Conservation (phyloP, 2,797 vertebrate genomes). For the Anableps anableps region DNA sequence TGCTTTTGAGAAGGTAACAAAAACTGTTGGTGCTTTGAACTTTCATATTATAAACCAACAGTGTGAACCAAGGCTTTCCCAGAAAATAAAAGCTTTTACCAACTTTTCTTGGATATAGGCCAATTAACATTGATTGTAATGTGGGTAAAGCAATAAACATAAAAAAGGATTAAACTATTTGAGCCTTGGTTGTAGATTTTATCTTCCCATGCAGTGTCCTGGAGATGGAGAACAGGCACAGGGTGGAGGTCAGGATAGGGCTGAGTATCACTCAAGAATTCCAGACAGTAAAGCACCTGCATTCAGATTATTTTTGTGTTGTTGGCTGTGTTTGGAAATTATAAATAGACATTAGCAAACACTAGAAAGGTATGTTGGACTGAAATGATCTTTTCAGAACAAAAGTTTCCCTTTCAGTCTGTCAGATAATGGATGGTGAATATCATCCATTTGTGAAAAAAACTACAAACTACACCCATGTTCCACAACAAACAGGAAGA, state of each 20-base stretch:
- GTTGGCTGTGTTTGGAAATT: neutral
- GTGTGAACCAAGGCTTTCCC: slow-evolving; percentile 40
- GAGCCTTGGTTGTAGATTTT: slow-evolving; percentile 47
- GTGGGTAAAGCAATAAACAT: neutral
- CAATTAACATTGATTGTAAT: neutral
- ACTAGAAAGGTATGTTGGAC: neutral
- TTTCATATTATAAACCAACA: slow-evolving; percentile 10
- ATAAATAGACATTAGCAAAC: neutral
- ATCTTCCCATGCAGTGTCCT: slow-evolving; percentile 48
- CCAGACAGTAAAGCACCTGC: neutral
- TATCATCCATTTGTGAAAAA: no score
- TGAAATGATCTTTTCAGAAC: no score
- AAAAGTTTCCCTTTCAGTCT: no score
- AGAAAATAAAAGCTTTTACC: neutral
- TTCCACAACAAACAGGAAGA: no score
- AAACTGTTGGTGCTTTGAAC: neutral
- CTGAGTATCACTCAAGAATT: slow-evolving; percentile 38
- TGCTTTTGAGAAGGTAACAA: slow-evolving; percentile 38
- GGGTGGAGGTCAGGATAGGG: slow-evolving; percentile 27
- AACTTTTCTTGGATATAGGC: neutral
- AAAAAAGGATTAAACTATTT: neutral
- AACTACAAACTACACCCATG: no score
- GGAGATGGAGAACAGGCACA: slow-evolving; percentile 30
- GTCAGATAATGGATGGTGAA: no score
- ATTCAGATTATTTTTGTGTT: neutral